Conservation (phyloP, 64 coral and sea anemone species). For the Pocillopora verrucosa region DNA sequence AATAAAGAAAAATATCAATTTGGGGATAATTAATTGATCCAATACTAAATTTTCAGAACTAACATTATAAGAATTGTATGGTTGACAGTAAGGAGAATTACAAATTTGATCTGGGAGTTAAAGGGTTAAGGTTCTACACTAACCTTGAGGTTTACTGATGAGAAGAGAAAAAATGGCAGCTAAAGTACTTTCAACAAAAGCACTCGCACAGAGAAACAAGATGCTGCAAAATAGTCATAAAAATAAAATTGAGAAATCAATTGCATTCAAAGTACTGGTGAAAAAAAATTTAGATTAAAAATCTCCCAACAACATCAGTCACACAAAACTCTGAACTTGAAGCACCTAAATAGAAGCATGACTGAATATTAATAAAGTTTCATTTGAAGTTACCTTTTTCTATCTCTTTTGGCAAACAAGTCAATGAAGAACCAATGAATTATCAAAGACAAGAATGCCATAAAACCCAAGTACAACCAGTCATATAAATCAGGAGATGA, state of each 20-base stretch:
- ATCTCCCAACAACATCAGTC: too few relatives aligned
- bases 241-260: neutral
- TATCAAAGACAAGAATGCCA: constrained; percentile 27
- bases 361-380: neutral
- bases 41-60: too few relatives aligned
- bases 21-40: too few relatives aligned
- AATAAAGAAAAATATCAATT: too few relatives aligned
- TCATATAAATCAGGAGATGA: constrained; percentile 53
- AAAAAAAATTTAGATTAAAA: neutral
- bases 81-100: too few relatives aligned
- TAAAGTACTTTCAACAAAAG: constrained; percentile 38
- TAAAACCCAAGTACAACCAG: constrained; percentile 75
- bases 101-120: too few relatives aligned
- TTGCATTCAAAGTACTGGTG: neutral
- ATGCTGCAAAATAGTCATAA: constrained; percentile 1
- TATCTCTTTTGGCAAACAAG: constrained; percentile 50
- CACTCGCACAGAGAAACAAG: constrained; percentile 33
- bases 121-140: neutral
- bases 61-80: too few relatives aligned
- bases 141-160: constrained; percentile 71
- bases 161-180: constrained; percentile 67
- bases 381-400: constrained; percentile 32
- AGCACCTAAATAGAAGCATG: too few relatives aligned
- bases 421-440: constrained; percentile 74
- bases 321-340: neutral